Percentiles rank a stretch among this genome's conserved stretches.
These are phyloP conservation scores for Brachionus angularis DNA, from an alignment of 1,140 invertebrate genomes.

Conservation along the genomic window DNA sequence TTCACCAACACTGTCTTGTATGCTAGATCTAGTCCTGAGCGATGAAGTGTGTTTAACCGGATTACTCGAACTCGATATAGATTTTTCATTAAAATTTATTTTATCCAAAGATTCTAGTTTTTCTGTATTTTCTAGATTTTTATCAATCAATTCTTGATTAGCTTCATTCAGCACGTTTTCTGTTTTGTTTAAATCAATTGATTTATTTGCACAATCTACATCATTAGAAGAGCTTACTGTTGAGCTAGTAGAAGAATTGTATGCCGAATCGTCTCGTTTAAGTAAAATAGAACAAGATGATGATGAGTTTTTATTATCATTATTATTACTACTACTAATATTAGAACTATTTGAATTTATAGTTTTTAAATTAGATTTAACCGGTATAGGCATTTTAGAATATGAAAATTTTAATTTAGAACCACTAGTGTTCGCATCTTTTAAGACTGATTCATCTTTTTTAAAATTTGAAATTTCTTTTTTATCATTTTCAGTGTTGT, in stretches of 20 bases:
- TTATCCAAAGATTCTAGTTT: too few species aligned
- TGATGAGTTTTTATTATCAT: too few species aligned
- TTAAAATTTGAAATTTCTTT: constrained; percentile 5
- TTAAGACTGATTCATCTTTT: not conserved
- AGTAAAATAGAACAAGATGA: not conserved
- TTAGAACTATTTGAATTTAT: not conserved
- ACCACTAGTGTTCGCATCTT: not conserved
- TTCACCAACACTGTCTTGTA: constrained; percentile 13
- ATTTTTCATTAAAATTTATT: too few species aligned
- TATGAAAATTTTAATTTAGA: constrained; percentile 23
- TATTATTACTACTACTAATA: not conserved
- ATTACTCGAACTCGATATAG: too few species aligned
- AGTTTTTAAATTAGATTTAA: constrained; percentile 6
- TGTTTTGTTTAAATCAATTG: not conserved
- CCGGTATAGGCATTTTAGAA: constrained; percentile 2
- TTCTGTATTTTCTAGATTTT: too few species aligned
- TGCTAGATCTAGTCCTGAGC: not conserved
- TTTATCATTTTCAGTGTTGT: constrained; percentile 10
- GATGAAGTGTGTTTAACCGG: too few species aligned
- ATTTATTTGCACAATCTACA: not conserved
- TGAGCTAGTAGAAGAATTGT: constrained; percentile 18
- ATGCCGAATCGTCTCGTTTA: constrained; percentile 21
- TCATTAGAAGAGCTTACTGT: constrained; percentile 24
- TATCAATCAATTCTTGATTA: too few species aligned
- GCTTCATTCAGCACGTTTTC: too few species aligned